phyloP scores from a whole-genome alignment of 1,140 invertebrate species.

The Cydia pomonella region DNA sequence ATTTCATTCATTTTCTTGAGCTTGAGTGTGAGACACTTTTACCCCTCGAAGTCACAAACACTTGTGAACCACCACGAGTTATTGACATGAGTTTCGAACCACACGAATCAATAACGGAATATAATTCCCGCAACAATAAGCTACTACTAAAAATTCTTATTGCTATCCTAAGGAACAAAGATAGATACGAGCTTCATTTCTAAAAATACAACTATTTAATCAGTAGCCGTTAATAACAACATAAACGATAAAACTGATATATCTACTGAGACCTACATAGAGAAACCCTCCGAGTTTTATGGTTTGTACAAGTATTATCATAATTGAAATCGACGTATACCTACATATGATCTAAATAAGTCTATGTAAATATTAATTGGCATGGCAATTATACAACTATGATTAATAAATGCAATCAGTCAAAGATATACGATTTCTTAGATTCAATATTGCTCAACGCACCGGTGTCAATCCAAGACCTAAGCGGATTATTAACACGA shows the following conservation, averaged over 20 bases:
- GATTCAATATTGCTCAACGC: too few relatives aligned
- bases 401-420: neutral
- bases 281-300: neutral
- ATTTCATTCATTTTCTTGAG: slow-evolving; percentile 14
- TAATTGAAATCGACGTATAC: slow-evolving; percentile 12
- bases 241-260: slow-evolving; percentile 14
- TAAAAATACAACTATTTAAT: neutral
- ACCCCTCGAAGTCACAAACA: neutral
- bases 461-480: too few relatives aligned
- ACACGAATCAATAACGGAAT: slow-evolving; percentile 13
- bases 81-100: neutral
- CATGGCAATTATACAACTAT: neutral
- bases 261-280: neutral
- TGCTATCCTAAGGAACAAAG: neutral
- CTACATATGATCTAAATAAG: neutral
- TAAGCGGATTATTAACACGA: too few relatives aligned
- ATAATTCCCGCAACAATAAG: neutral
- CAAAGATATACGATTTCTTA: too few relatives aligned
- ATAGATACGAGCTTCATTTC: neutral
- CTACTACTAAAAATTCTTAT: neutral
- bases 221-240: neutral
- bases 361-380: neutral
- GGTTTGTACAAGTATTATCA: neutral
- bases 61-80: slow-evolving; percentile 22
- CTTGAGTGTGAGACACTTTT: neutral